Evolutionary conservation across 2,888 invertebrate genomes (phyloP), one percentile per base, ranked within the genome.

Genomic region (Orthosia cruda): DNA sequence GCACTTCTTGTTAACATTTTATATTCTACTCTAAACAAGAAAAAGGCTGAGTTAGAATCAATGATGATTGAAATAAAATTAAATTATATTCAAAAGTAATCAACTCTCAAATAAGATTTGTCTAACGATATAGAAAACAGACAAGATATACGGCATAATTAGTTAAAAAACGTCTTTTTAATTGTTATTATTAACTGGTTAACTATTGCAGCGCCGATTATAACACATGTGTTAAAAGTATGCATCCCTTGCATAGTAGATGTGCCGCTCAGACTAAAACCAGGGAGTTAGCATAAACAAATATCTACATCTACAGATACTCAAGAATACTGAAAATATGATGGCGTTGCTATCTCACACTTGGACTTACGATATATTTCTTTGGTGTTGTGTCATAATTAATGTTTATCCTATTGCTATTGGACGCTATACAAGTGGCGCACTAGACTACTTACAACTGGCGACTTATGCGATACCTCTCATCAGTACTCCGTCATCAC

Each of bases 321-420:
- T 95, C 92, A 91, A 94, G 91, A 96, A 96, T 96, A 96, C 96
- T 95, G 95, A 94, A 95, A 92, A 89, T 92, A 94, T 92, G 92
- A 94, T 94, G 95, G 95, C 94, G 91, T 93, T 91, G 92, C 90
- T 91, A 92, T 89, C 91, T 93, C 93, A 93, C 92, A 90, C 90
- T 89, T 93, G 92, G 91, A 94, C 95, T 95, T 94, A 91, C 69
- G 92, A 91, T 93, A 92, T 94, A 95, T 94, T 94, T 96, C 96
- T 96, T 96, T 96, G 96, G 96, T 96, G 96, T 95, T 95, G 94
- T 95, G 95, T 95, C 94, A 94, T 94, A 93, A 92, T 90, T 82
- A 86, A 83, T 89, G 89, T 87, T 90, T 92, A 92, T 91, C 89
- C 92, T 94, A 92, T 92, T 94, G 90, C 93, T 94, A 94, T 94